These are phyloP conservation scores for Phyllotis vaccarum DNA, from an alignment of 2,797 vertebrate species.

Conservation along the genomic window DNA sequence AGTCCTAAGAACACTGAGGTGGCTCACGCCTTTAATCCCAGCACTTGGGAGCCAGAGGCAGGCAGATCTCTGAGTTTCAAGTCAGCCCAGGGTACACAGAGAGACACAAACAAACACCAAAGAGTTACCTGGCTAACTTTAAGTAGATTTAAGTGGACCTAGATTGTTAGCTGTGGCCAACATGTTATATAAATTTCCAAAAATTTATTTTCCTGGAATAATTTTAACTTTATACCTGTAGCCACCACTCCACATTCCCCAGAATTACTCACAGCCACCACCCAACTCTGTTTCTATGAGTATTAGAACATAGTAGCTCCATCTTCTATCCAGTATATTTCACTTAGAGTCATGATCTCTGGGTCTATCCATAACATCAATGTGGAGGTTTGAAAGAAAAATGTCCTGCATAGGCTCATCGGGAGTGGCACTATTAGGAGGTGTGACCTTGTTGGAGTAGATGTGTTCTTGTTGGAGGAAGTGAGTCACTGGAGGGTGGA, in stretches of 20 bases:
- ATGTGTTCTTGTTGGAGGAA: neutral
- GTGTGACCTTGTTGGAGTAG: neutral
- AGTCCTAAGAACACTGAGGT: neutral
- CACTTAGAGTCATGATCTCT: neutral
- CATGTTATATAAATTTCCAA: neutral
- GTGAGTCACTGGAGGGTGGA: neutral
- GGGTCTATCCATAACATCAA: neutral
- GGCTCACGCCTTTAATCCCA: neutral
- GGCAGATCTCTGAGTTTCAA: neutral
- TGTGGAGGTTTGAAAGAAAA: neutral
- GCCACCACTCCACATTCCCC: neutral
- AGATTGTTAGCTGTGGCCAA: neutral
- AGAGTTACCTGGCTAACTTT: neutral
- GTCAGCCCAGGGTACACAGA: neutral
- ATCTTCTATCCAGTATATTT: neutral
- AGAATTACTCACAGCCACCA: neutral
- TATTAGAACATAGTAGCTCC: neutral
- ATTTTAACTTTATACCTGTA: neutral
- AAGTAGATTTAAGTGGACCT: neutral
- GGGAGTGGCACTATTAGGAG: neutral
- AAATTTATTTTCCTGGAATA: neutral
- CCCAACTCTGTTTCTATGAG: neutral
- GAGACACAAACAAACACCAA: neutral
- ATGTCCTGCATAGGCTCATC: neutral
- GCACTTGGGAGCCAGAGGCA: neutral